Evolutionary conservation across 2,888 invertebrate genomes (phyloP).

Genomic region (Oxycera nigricornis): DNA sequence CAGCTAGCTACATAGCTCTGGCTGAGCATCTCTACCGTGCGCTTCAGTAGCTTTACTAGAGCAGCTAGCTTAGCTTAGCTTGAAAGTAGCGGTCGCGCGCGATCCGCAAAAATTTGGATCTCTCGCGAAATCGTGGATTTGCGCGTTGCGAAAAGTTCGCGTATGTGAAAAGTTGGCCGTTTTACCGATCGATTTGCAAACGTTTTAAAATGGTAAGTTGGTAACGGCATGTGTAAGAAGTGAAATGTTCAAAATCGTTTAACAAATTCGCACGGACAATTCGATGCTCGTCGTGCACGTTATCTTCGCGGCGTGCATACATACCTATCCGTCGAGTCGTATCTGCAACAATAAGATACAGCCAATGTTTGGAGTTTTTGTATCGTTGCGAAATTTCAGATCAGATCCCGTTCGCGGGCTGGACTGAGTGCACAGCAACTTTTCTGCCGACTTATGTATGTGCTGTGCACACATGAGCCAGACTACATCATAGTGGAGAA

Average conservation of each 20-base stretch:
- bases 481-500: not conserved
- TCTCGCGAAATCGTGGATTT: not conserved
- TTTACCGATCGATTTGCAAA: not conserved
- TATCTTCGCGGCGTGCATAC: constrained; percentile 1
- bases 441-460: not conserved
- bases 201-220: constrained; percentile 26
- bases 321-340: not conserved
- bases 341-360: not conserved
- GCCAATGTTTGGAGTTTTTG: not conserved
- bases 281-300: not conserved
- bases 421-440: no score
- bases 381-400: not conserved
- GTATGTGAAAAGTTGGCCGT: constrained; percentile 5
- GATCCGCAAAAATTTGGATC: not conserved
- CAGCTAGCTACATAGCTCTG: not conserved
- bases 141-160: not conserved
- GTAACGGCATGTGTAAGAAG: constrained; percentile 4
- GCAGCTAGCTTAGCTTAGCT: constrained; percentile 1
- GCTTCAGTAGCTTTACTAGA: constrained; percentile 7
- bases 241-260: not conserved
- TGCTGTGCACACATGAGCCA: not conserved
- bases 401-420: not conserved
- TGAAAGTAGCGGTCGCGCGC: constrained; percentile 14
- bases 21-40: not conserved
- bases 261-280: not conserved